phyloP scores from a whole-genome alignment of 2,888 invertebrate species.

The Troides oblongomaculatus region DNA sequence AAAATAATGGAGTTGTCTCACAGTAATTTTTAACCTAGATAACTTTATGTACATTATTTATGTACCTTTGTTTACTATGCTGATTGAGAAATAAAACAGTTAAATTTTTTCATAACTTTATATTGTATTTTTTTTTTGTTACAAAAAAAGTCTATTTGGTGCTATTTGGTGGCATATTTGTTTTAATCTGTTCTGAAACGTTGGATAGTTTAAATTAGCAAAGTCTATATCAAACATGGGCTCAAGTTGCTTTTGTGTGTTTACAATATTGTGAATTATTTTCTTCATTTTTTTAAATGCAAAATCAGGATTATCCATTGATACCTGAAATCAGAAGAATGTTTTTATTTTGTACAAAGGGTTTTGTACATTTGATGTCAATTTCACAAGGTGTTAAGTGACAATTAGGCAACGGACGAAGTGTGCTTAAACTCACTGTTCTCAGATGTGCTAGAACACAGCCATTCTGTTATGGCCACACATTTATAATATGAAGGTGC shows the following conservation, averaged over 20 bases:
- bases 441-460: too few species aligned
- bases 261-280: conserved; percentile 57
- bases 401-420: too few species aligned
- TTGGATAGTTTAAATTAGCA: conserved; percentile 49
- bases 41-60: conserved; percentile 55
- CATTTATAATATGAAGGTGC: too few species aligned
- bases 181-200: conserved; percentile 48
- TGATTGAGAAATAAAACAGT: conserved; percentile 62
- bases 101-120: conserved; percentile 45
- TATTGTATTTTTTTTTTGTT: conserved; percentile 32
- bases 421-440: too few species aligned
- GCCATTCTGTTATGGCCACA: too few species aligned
- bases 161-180: conserved; percentile 60
- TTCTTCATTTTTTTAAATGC: conserved; percentile 59
- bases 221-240: conserved; percentile 71
- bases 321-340: conserved; percentile 46
- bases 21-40: conserved; percentile 38
- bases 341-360: too few species aligned
- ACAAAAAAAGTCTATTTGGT: conserved; percentile 53
- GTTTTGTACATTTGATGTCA: too few species aligned
- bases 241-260: conserved; percentile 49
- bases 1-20: conserved; percentile 55
- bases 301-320: conserved; percentile 56
- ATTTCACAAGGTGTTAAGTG: too few species aligned
- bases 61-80: conserved; percentile 56